Conservation (phyloP, 2,888 invertebrate genomes). For the Crematogaster levior region DNA sequence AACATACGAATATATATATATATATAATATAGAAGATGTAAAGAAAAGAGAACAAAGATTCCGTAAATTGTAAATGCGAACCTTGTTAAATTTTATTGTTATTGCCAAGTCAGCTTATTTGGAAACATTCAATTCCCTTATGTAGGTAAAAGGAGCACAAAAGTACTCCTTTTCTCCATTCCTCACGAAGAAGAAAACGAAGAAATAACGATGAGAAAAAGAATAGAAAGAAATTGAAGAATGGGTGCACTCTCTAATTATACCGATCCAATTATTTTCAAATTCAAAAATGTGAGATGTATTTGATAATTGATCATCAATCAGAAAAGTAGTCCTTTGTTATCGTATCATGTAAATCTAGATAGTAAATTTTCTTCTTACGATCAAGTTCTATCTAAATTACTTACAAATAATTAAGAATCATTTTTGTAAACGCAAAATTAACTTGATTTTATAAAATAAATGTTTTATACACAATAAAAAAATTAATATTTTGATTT, state of each 20-base stretch:
- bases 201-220: slow-evolving; percentile 66
- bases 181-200: slow-evolving; percentile 60
- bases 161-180: slow-evolving; percentile 56
- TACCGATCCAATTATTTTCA: slow-evolving; percentile 79
- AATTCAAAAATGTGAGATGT: slow-evolving; percentile 22
- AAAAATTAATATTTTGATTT: too few species aligned
- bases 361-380: not conserved
- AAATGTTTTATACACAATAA: too few species aligned
- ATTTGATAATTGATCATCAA: slow-evolving; percentile 4
- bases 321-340: not conserved
- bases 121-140: slow-evolving; percentile 77
- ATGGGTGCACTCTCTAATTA: slow-evolving; percentile 73
- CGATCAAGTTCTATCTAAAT: not conserved
- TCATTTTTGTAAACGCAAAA: not conserved
- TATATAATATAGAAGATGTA: too few species aligned
- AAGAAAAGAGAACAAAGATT: slow-evolving; percentile 63
- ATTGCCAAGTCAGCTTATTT: slow-evolving; percentile 74
- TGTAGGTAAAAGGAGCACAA: slow-evolving; percentile 53
- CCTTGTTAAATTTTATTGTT: slow-evolving; percentile 83
- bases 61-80: slow-evolving; percentile 79
- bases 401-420: not conserved
- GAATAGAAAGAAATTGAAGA: slow-evolving; percentile 57
- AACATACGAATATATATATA: too few species aligned
- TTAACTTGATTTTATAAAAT: not conserved
- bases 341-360: not conserved